A percentile compares a stretch with the other conserved stretches of the same genome.
Conservation (phyloP, 2,888 invertebrate genomes). For the Sceliomorpha sp. region DNA sequence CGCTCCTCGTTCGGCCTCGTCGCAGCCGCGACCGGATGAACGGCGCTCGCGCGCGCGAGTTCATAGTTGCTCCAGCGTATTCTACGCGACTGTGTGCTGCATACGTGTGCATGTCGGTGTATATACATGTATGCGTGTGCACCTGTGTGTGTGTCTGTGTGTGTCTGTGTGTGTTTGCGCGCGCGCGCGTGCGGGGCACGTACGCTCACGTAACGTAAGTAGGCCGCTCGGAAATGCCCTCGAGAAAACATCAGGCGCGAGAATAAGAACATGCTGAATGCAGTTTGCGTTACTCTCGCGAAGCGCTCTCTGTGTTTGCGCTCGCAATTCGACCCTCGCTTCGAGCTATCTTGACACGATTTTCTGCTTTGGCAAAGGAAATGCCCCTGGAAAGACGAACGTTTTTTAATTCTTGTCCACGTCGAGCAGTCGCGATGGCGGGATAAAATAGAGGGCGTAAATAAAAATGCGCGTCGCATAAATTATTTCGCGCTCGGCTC, state of each 20-base stretch:
- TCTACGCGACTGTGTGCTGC: too few species aligned
- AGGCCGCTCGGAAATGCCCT: conserved; percentile 36
- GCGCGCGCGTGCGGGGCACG: conserved; percentile 15
- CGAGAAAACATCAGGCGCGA: conserved; percentile 7
- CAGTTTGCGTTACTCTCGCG: conserved; percentile 31
- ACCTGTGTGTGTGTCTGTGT: too few species aligned
- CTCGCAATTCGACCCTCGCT: conserved; percentile 7
- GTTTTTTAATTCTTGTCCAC: neutral
- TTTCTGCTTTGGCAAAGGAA: conserved; percentile 13
- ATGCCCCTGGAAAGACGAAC: conserved; percentile 10
- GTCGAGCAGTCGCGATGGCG: conserved; percentile 2
- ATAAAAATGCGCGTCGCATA: neutral
- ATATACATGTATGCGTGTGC: too few species aligned
- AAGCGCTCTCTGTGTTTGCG: conserved; percentile 20
- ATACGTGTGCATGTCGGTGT: too few species aligned
- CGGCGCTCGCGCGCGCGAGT: too few species aligned
- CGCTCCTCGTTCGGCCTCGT: too few species aligned
- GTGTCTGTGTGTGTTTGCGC: too few species aligned
- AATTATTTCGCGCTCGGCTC: neutral
- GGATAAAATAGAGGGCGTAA: neutral
- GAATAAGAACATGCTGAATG: conserved; percentile 3
- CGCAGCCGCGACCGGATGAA: too few species aligned
- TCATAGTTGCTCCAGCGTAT: too few species aligned
- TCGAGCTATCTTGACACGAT: conserved; percentile 35
- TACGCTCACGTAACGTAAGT: conserved; percentile 14